Conservation (phyloP, 2,113 vertebrate genomes). For the Geococcyx californianus region DNA sequence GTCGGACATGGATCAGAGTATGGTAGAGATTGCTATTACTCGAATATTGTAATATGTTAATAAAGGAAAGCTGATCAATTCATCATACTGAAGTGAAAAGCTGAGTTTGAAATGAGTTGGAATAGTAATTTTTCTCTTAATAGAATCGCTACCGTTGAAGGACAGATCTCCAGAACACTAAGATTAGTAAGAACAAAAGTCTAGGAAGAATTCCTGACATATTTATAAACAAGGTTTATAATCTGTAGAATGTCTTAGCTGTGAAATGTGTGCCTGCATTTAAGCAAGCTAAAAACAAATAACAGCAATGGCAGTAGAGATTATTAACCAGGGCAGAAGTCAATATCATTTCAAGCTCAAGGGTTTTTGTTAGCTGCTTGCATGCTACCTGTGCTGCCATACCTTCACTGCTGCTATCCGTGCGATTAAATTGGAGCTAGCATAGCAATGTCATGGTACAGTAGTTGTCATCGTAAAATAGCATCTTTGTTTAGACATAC, state of each 20-base stretch:
- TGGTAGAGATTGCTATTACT: background rate
- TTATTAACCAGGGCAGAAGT: background rate
- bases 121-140: background rate
- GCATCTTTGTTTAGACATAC: slow-evolving; percentile 25
- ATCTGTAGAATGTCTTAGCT: background rate
- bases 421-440: background rate
- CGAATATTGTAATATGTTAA: background rate
- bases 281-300: background rate
- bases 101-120: background rate
- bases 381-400: background rate
- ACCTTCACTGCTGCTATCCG: background rate
- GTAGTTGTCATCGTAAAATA: slow-evolving; percentile 11
- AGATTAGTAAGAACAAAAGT: background rate
- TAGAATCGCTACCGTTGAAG: background rate
- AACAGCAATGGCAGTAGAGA: background rate
- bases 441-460: background rate
- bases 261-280: background rate
- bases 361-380: background rate
- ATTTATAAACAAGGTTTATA: background rate
- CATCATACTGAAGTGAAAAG: background rate
- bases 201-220: background rate
- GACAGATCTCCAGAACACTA: background rate
- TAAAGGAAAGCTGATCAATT: background rate
- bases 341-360: background rate
- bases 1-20: background rate